Percentiles rank a stretch among this genome's conserved stretches.
Evolutionary conservation across 2,797 vertebrate species (phyloP).

Genomic region (Lutjanus argentimaculatus): DNA sequence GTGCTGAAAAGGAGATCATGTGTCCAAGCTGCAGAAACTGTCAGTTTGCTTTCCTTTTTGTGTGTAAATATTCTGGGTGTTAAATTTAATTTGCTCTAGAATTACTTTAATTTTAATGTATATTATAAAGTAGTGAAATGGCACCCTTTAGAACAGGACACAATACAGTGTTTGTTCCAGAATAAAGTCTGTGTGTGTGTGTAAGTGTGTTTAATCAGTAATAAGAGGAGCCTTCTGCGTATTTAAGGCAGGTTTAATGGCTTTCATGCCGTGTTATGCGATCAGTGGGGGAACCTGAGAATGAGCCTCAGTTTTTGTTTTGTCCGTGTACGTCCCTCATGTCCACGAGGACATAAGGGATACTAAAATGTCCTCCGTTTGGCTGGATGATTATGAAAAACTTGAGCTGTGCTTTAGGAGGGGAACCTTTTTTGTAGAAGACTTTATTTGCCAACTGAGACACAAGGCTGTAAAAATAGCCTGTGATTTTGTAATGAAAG

Average conservation of each 20-base stretch:
- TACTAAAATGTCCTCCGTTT: too few relatives aligned
- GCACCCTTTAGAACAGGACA: background rate
- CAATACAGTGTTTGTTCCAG: background rate
- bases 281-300: too few relatives aligned
- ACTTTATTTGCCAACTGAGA: too few relatives aligned
- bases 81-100: background rate
- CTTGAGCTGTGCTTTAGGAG: too few relatives aligned
- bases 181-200: background rate
- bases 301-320: too few relatives aligned
- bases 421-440: too few relatives aligned
- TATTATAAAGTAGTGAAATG: background rate
- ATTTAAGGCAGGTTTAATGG: background rate
- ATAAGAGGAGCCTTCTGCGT: background rate
- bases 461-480: too few relatives aligned
- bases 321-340: too few relatives aligned
- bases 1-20: background rate
- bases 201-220: background rate
- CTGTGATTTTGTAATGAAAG: too few relatives aligned
- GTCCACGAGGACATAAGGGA: too few relatives aligned
- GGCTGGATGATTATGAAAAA: too few relatives aligned
- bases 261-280: too few relatives aligned
- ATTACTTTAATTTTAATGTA: background rate
- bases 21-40: background rate
- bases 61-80: background rate
- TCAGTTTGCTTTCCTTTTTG: background rate